phyloP scores from a whole-genome alignment of 2,888 invertebrate species.

The Protophormia terraenovae region DNA sequence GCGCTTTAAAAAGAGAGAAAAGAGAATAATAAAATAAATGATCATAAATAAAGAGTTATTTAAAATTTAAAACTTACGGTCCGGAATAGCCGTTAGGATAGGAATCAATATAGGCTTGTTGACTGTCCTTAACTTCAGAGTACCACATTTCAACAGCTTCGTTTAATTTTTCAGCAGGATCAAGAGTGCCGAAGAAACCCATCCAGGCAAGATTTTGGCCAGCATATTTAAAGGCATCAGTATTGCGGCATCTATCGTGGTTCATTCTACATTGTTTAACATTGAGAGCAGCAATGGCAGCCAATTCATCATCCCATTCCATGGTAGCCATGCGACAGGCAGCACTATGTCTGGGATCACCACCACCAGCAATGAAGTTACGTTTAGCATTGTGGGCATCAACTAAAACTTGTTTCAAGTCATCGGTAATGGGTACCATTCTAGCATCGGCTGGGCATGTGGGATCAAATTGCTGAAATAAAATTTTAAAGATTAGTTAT shows the following conservation, averaged over 20 bases:
- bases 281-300: constrained; percentile 73
- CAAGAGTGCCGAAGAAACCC: neutral
- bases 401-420: neutral
- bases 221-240: constrained; percentile 71
- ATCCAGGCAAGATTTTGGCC: constrained; percentile 72
- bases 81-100: neutral
- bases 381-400: constrained; percentile 61
- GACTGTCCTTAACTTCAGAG: neutral
- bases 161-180: neutral
- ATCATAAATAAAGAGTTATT: too few species aligned
- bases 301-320: constrained; percentile 74
- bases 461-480: constrained; percentile 31
- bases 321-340: constrained; percentile 77
- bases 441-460: constrained; percentile 39
- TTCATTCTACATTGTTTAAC: constrained; percentile 72
- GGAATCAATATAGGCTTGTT: neutral
- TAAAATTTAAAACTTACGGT: neutral
- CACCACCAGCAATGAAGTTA: constrained; percentile 63
- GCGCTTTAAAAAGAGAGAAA: neutral
- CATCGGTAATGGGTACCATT: neutral
- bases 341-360: constrained; percentile 25
- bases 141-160: neutral
- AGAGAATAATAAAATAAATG: neutral
- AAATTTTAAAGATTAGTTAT: neutral
- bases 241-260: constrained; percentile 74